Conservation (phyloP, 2,888 invertebrate species). For the Fragum whitleyi region DNA sequence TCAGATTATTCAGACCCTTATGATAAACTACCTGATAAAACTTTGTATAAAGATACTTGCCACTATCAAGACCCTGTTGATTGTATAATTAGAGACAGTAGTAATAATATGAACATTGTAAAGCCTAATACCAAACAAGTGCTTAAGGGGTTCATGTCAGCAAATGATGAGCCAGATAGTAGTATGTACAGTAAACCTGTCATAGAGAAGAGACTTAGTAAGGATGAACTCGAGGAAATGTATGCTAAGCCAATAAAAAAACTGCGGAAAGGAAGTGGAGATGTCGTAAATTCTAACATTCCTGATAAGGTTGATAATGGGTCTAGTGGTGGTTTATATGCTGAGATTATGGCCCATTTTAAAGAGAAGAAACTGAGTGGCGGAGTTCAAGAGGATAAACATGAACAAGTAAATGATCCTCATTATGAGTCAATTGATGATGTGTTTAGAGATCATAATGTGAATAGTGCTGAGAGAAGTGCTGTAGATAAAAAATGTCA, state of each 20-base stretch:
- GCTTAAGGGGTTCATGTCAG: constrained; percentile 36
- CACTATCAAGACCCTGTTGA: constrained; percentile 61
- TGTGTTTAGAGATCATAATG: constrained; percentile 18
- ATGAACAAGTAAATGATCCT: constrained; percentile 33
- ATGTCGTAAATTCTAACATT: neutral
- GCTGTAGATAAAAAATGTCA: neutral
- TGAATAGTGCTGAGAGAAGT: neutral
- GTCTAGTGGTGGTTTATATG: constrained; percentile 22
- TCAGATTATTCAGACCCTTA: constrained; percentile 59
- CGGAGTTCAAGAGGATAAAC: neutral
- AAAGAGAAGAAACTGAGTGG: constrained; percentile 16
- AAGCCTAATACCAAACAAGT: constrained; percentile 40
- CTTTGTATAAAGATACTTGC: neutral
- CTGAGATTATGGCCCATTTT: constrained; percentile 60
- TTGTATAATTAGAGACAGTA: constrained; percentile 27
- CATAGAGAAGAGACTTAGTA: constrained; percentile 49
- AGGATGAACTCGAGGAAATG: constrained; percentile 57
- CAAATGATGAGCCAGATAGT: constrained; percentile 55
- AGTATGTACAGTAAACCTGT: constrained; percentile 59
- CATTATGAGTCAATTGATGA: constrained; percentile 61
- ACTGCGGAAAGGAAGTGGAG: constrained; percentile 34
- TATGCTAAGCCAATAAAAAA: constrained; percentile 63
- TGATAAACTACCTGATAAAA: constrained; percentile 45
- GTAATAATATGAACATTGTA: constrained; percentile 23
- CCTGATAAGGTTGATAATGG: neutral